Conservation (phyloP, 2,797 vertebrate genomes). For the Spea hammondii region DNA sequence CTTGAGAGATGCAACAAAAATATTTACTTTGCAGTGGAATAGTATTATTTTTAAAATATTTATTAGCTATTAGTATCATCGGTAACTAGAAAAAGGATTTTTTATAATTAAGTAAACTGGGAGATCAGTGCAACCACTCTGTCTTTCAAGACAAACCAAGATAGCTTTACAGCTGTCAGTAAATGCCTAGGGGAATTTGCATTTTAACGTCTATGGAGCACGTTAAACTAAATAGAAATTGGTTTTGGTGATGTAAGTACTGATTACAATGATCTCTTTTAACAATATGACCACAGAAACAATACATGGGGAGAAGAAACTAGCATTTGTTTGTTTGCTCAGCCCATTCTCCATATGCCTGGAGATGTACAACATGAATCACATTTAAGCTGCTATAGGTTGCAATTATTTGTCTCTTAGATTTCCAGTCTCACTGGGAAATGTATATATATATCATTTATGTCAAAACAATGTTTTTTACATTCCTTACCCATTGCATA, state of each 20-base stretch:
- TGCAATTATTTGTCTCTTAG: too few species aligned
- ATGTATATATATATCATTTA: too few species aligned
- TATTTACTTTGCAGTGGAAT: conserved; percentile 10
- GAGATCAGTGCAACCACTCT: conserved; percentile 9
- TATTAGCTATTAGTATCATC: conserved; percentile 33
- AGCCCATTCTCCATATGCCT: too few species aligned
- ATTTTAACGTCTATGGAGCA: not conserved
- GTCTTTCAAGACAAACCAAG: conserved; percentile 14
- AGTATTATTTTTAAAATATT: conserved; percentile 20
- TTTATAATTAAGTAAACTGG: conserved; percentile 22
- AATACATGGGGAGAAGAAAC: too few species aligned
- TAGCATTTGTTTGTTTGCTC: too few species aligned
- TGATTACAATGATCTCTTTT: not conserved
- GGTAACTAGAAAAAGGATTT: conserved; percentile 7
- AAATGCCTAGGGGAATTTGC: conserved; percentile 14
- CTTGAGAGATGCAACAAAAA: conserved; percentile 10
- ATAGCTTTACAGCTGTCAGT: conserved; percentile 15
- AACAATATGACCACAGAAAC: too few species aligned
- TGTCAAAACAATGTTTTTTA: too few species aligned
- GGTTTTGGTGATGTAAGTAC: conserved; percentile 3
- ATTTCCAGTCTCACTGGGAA: too few species aligned
- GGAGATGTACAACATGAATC: too few species aligned
- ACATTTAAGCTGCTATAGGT: too few species aligned
- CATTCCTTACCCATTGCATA: too few species aligned
- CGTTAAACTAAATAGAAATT: conserved; percentile 8